Evolutionary conservation across 2,113 vertebrate species (phyloP).

Genomic region (Labeo catla): DNA sequence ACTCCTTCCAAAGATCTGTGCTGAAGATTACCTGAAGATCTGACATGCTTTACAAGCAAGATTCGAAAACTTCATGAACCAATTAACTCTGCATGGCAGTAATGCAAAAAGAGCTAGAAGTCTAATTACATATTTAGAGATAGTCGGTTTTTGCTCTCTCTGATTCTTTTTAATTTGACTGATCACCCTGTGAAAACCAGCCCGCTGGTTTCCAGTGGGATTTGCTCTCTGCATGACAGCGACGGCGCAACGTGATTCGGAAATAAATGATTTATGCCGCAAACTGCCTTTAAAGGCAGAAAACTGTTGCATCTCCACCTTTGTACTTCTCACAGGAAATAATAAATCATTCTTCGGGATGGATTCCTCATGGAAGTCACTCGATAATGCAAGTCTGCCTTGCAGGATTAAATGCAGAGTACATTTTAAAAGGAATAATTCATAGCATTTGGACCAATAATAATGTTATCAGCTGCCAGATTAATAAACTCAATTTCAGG

Average conservation of each 20-base stretch:
- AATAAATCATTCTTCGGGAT: constrained; percentile 44
- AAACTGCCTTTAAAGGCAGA: constrained; percentile 28
- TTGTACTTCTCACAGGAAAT: constrained; percentile 47
- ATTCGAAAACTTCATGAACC: not conserved
- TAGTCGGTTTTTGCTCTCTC: constrained; percentile 42
- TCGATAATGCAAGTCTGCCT: constrained; percentile 13
- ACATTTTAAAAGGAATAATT: constrained; percentile 30
- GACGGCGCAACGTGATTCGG: constrained; percentile 27
- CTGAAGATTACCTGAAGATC: constrained; percentile 41
- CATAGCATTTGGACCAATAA: constrained; percentile 61
- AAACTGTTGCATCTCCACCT: constrained; percentile 47
- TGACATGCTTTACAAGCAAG: constrained; percentile 17
- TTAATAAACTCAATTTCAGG: constrained; percentile 70
- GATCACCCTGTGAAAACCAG: constrained; percentile 58
- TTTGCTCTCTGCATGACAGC: constrained; percentile 27
- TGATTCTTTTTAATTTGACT: constrained; percentile 51
- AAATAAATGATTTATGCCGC: constrained; percentile 52
- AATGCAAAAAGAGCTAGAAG: constrained; percentile 30
- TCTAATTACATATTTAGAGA: constrained; percentile 24
- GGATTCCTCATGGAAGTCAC: constrained; percentile 38
- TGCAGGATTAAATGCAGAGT: constrained; percentile 43
- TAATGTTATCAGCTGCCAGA: constrained; percentile 63
- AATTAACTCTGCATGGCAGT: not conserved
- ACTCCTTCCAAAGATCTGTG: constrained; percentile 45
- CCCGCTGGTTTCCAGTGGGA: constrained; percentile 51